Percentiles rank a stretch among this genome's conserved stretches.
phyloP scores from a whole-genome alignment of 2,113 vertebrate genomes.

The Etheostoma spectabile region DNA sequence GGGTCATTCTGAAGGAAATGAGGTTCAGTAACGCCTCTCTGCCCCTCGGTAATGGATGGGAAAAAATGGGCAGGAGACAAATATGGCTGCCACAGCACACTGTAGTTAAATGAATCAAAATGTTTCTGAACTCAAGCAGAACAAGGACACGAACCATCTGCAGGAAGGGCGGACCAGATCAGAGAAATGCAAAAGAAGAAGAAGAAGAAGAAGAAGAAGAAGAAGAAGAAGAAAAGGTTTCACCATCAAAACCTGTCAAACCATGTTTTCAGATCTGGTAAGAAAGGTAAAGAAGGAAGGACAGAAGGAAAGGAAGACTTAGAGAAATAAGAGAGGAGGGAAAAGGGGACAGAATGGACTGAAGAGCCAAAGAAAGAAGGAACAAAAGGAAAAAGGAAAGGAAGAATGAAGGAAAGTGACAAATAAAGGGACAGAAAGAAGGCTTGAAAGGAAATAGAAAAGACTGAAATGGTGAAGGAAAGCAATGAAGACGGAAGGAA shows the following conservation, averaged over 20 bases:
- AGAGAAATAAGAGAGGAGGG: not conserved
- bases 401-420: not conserved
- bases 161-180: not conserved
- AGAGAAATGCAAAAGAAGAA: no score
- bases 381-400: not conserved
- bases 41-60: conserved; percentile 23
- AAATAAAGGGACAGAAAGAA: not conserved
- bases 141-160: not conserved
- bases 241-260: not conserved
- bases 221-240: no score
- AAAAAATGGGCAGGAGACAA: conserved; percentile 27
- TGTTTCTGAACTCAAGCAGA: not conserved
- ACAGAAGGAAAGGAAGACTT: not conserved
- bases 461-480: not conserved
- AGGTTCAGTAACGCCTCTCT: conserved; percentile 47
- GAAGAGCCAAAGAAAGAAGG: not conserved
- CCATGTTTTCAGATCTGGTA: not conserved
- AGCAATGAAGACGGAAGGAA: not conserved
- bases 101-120: not conserved
- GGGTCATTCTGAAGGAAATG: conserved; percentile 69
- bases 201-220: no score
- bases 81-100: not conserved
- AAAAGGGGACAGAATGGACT: not conserved
- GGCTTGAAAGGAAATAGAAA: not conserved
- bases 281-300: not conserved